Percentiles rank a stretch among this genome's conserved stretches.
Evolutionary conservation across 1,140 invertebrate genomes (phyloP).

Genomic region (Augochlora pura): DNA sequence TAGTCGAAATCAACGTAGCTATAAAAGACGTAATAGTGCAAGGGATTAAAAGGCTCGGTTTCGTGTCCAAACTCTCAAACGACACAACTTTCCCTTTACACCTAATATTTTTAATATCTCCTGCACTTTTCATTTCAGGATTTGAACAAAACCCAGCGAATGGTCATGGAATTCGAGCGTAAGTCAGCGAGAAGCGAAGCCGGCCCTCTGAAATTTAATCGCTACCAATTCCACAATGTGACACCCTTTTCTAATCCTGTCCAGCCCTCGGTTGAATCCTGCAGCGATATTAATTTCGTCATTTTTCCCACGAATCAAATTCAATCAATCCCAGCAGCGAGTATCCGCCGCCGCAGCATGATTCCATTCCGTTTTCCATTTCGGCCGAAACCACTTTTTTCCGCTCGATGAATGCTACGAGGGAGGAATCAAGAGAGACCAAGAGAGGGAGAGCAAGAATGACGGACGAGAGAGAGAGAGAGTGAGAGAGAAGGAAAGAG

Average conservation of each 20-base stretch:
- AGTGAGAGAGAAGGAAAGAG: no score
- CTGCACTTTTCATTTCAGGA: no score
- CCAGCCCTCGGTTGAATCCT: background rate
- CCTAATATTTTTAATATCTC: no score
- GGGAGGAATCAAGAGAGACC: background rate
- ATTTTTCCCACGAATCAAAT: slow-evolving; percentile 26
- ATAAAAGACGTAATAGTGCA: no score
- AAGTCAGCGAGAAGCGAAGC: background rate
- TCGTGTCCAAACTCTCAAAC: no score
- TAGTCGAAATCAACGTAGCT: no score
- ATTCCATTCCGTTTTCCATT: slow-evolving; percentile 39
- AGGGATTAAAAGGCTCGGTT: no score
- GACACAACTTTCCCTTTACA: no score
- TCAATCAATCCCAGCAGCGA: slow-evolving; percentile 22
- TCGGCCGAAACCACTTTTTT: background rate
- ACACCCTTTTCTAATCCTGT: background rate
- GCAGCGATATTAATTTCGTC: slow-evolving; percentile 34
- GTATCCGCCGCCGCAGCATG: slow-evolving; percentile 27
- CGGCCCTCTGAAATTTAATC: background rate
- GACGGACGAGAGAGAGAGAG: no score
- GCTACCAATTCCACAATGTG: background rate
- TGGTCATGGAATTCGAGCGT: no score
- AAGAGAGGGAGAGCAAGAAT: no score
- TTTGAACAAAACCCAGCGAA: no score
- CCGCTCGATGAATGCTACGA: slow-evolving; percentile 3